Conservation (phyloP, 1,140 invertebrate genomes). For the Anadara kagoshimensis region DNA sequence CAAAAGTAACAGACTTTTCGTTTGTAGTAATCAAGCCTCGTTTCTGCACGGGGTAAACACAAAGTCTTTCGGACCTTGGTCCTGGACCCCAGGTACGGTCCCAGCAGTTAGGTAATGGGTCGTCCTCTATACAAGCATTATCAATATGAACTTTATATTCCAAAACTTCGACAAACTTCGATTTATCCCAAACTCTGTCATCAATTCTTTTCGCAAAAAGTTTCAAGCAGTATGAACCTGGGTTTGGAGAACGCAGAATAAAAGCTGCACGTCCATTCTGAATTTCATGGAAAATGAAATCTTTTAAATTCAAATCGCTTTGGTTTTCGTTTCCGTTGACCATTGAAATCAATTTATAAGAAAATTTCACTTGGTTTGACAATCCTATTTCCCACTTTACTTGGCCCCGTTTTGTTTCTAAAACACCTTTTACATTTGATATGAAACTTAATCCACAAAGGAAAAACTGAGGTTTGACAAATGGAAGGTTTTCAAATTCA, state of each 20-base stretch:
- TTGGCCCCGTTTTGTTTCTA: constrained; percentile 64
- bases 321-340: constrained; percentile 15
- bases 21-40: constrained; percentile 24
- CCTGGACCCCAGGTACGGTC: constrained; percentile 73
- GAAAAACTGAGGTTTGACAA: constrained; percentile 74
- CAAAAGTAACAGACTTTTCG: constrained; percentile 32
- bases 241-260: constrained; percentile 66
- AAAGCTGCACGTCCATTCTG: constrained; percentile 51
- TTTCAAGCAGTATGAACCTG: constrained; percentile 71
- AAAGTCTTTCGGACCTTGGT: constrained; percentile 51
- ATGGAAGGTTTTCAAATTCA: constrained; percentile 73
- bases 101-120: constrained; percentile 33
- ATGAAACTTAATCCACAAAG: constrained; percentile 70
- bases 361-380: constrained; percentile 67
- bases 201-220: constrained; percentile 68
- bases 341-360: constrained; percentile 55
- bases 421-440: constrained; percentile 65
- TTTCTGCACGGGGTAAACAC: constrained; percentile 31
- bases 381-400: constrained; percentile 65
- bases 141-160: constrained; percentile 68
- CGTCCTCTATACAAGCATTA: constrained; percentile 34
- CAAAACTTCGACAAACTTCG: constrained; percentile 59
- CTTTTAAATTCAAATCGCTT: constrained; percentile 15
- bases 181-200: constrained; percentile 58
- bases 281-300: constrained; percentile 37